Conservation (phyloP, 92 coral and sea anemone genomes). For the Parazoanthus swiftii region DNA sequence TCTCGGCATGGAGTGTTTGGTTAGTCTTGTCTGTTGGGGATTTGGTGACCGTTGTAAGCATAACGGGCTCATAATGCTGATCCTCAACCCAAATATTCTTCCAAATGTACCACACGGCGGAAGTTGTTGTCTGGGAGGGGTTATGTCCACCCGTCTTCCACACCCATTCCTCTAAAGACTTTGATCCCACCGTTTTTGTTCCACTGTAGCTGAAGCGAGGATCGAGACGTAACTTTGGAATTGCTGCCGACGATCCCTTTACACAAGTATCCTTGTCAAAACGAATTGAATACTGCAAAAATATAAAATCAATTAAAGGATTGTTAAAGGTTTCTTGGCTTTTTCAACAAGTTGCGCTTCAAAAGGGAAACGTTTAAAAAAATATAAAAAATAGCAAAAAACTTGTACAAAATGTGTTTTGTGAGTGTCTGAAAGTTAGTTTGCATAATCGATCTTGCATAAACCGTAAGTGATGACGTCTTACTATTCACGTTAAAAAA, state of each 20-base stretch:
- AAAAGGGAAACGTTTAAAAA: too few relatives aligned
- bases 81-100: neutral
- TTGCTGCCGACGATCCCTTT: neutral
- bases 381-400: too few relatives aligned
- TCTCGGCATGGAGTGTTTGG: slow-evolving; percentile 1
- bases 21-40: neutral
- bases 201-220: slow-evolving; percentile 3
- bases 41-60: neutral
- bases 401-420: too few relatives aligned
- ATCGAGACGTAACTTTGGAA: neutral
- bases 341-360: too few relatives aligned
- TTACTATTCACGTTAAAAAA: too few relatives aligned
- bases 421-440: too few relatives aligned
- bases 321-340: too few relatives aligned
- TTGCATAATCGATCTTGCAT: too few relatives aligned
- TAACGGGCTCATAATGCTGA: neutral
- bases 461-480: too few relatives aligned
- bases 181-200: neutral
- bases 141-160: slow-evolving; percentile 14
- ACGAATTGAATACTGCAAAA: slow-evolving; percentile 5
- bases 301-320: too few relatives aligned
- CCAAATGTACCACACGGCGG: neutral
- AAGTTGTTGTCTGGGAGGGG: neutral
- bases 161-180: neutral
- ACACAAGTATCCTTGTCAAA: neutral